Conservation (phyloP, 2,113 vertebrate genomes). For the Smithornis capensis region DNA sequence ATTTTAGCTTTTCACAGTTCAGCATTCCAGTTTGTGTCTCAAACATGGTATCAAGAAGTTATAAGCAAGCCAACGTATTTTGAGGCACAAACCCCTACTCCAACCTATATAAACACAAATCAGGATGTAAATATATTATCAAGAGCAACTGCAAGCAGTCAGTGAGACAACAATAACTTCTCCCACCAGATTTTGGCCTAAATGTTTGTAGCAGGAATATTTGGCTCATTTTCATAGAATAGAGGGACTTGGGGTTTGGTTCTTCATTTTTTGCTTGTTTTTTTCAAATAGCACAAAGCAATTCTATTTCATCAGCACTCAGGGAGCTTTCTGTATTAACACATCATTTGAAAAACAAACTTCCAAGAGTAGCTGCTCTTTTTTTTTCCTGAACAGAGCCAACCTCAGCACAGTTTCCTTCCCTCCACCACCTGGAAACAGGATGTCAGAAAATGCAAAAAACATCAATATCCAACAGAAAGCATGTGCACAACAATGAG, state of each 20-base stretch:
- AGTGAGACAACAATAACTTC: background rate
- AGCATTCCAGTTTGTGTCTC: background rate
- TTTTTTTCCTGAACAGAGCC: background rate
- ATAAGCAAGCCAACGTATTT: background rate
- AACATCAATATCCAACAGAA: background rate
- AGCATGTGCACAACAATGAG: accelerated
- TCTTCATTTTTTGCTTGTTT: background rate
- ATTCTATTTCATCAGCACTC: background rate
- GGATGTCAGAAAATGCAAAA: background rate
- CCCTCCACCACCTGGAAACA: background rate
- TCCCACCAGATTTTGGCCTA: background rate
- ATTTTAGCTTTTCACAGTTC: background rate
- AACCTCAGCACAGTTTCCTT: background rate
- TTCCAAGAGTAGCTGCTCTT: background rate
- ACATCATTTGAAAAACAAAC: background rate
- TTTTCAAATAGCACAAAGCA: background rate
- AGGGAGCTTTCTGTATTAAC: background rate
- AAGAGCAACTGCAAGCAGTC: background rate
- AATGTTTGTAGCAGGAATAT: background rate
- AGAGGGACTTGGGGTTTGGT: background rate
- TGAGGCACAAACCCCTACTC: background rate
- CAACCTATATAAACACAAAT: background rate
- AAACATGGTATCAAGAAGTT: background rate
- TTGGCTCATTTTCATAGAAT: background rate
- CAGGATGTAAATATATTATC: background rate